A percentile compares a stretch with the other conserved stretches of the same genome.
Conservation (phyloP, 2,888 invertebrate species). For the Nematopogon swammerdamellus region DNA sequence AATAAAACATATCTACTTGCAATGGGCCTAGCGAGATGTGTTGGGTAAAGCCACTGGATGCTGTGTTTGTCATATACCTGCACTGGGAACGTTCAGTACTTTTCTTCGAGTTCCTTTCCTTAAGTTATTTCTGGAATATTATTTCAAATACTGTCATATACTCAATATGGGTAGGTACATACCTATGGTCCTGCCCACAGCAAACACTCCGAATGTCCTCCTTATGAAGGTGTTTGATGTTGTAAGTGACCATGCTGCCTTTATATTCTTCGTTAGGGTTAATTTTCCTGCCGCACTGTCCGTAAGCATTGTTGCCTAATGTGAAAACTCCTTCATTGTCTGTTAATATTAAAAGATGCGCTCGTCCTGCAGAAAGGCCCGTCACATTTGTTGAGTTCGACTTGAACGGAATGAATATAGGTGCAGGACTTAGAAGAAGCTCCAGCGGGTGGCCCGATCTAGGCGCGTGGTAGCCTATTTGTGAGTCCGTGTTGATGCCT, state of each 20-base stretch:
- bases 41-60: no score
- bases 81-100: no score
- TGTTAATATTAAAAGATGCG: conserved; percentile 79
- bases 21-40: no score
- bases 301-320: conserved; percentile 89
- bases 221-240: conserved; percentile 61
- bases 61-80: no score
- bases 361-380: conserved; percentile 77
- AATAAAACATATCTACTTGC: no score
- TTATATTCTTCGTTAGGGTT: conserved; percentile 72
- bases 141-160: no score
- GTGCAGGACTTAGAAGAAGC: conserved; percentile 66
- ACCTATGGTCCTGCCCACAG: conserved; percentile 93
- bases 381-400: conserved; percentile 52
- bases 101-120: not conserved
- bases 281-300: conserved; percentile 87
- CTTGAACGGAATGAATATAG: conserved; percentile 65
- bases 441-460: conserved; percentile 63
- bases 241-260: conserved; percentile 63
- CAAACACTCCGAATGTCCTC: conserved; percentile 63
- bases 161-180: conserved; percentile 9
- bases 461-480: conserved; percentile 73
- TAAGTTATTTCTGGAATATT: not conserved
- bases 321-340: conserved; percentile 76
- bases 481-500: conserved; percentile 91